Evolutionary conservation across 2,797 vertebrate species (phyloP), one percentile per base, ranked within the genome.

Genomic region (Sternarchorhynchus goeldii): DNA sequence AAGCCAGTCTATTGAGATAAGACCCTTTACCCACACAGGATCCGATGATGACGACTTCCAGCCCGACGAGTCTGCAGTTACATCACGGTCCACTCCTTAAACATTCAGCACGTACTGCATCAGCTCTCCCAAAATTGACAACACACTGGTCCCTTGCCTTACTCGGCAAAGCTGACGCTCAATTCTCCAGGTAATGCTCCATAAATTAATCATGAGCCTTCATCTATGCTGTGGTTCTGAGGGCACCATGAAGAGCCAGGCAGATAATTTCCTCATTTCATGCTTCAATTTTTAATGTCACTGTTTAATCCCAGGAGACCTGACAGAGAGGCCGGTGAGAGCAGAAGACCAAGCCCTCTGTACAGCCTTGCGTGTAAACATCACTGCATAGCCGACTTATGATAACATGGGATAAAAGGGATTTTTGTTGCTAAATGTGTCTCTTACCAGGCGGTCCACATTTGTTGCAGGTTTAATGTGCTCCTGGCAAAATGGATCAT

Each of bases 191-290:
- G 77, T 85, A 85, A 85, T 86, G 78, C 78, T 53, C 56, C 77
- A 85, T 85, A 83, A 80, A 82, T 86, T 83, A 85, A 82, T 85
- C 77, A 82, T 83, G 69, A 82, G 57, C 69, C 20, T 39, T 77
- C 74, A 64, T 39, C 78, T 70, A 17, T 67, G 76, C 77, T 59
- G 74, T 69, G 77, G 70, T 65, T 79, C 62, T 18, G 75, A 79
- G 71, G 65, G 73, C 80, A 77, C 77, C 65, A 62, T 69, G 65
- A 69, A 58, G 45, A 66, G 74, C 55, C 18, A 45, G 64, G 32
- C 53, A 81, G 74, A 82, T 78, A 65, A 86, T 83, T 83, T 80
- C 81, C 71, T 69, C 78, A 80, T 81, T 86, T 84, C 77, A 75
- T 59, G 83, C 80, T 81, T 83, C 59, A 80, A 82, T 77, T 75